Conservation (phyloP, 2,113 vertebrate genomes). For the Macrotis lagotis region DNA sequence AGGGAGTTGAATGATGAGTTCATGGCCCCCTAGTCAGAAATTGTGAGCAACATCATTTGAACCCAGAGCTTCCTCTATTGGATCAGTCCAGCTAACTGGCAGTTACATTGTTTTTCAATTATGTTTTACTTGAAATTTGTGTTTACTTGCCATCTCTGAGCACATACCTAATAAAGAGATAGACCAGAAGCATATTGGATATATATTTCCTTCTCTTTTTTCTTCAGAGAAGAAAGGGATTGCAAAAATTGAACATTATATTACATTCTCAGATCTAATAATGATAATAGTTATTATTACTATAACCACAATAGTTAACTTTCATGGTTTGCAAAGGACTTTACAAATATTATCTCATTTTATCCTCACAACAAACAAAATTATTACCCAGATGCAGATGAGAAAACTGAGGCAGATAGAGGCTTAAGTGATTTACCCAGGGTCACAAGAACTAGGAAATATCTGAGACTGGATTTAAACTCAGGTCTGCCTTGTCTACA, state of each 20-base stretch:
- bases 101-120: neutral
- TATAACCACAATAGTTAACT: neutral
- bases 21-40: neutral
- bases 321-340: neutral
- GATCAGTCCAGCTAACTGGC: neutral
- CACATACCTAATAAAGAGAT: neutral
- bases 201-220: neutral
- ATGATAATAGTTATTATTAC: neutral
- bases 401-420: neutral
- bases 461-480: neutral
- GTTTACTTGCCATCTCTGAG: conserved; percentile 4
- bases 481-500: neutral
- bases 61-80: neutral
- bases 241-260: neutral
- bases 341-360: neutral
- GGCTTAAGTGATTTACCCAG: neutral
- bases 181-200: neutral
- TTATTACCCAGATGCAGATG: neutral
- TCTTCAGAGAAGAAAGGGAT: neutral
- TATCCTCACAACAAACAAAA: neutral
- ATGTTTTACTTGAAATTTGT: neutral
- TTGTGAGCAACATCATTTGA: neutral
- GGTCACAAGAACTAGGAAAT: neutral
- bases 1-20: neutral
- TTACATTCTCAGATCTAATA: neutral